These are phyloP conservation scores for Apamea epomidion DNA, from an alignment of 2,888 invertebrate species.

Conservation along the genomic window DNA sequence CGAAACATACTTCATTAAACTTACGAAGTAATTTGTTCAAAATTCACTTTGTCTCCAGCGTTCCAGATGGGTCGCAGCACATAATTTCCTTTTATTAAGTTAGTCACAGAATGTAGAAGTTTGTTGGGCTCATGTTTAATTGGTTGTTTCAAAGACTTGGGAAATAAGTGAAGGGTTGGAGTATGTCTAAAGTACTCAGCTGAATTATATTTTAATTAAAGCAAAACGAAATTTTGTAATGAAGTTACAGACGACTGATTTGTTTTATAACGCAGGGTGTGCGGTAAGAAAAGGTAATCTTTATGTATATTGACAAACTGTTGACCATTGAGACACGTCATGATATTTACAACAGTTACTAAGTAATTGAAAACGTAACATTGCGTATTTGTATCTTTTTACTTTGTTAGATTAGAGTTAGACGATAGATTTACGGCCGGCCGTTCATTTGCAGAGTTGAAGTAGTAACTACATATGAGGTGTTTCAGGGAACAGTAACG, in stretches of 20 bases:
- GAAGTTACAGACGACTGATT: conserved; percentile 38
- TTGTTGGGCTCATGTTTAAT: conserved; percentile 84
- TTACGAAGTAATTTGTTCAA: conserved; percentile 87
- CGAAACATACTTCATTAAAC: conserved; percentile 85
- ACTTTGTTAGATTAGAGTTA: neutral
- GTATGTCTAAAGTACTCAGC: conserved; percentile 58
- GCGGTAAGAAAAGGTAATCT: neutral
- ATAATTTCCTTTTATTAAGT: conserved; percentile 87
- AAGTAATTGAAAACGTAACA: neutral
- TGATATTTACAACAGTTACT: neutral
- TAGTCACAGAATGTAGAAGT: conserved; percentile 84
- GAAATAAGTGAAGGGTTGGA: conserved; percentile 73
- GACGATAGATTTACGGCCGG: neutral
- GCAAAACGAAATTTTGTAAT: conserved; percentile 46
- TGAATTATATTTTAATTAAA: conserved; percentile 65
- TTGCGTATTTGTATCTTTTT: neutral
- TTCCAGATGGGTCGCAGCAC: conserved; percentile 86
- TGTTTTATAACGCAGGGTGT: conserved; percentile 17
- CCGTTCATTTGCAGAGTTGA: conserved; percentile 13
- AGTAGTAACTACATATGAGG: neutral
- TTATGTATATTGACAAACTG: neutral
- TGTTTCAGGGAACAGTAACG: conserved; percentile 34
- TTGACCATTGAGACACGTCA: neutral
- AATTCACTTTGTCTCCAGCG: conserved; percentile 86
- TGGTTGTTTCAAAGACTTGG: conserved; percentile 80